phyloP scores from a whole-genome alignment of 2,113 vertebrate species.

The Turnix velox region DNA sequence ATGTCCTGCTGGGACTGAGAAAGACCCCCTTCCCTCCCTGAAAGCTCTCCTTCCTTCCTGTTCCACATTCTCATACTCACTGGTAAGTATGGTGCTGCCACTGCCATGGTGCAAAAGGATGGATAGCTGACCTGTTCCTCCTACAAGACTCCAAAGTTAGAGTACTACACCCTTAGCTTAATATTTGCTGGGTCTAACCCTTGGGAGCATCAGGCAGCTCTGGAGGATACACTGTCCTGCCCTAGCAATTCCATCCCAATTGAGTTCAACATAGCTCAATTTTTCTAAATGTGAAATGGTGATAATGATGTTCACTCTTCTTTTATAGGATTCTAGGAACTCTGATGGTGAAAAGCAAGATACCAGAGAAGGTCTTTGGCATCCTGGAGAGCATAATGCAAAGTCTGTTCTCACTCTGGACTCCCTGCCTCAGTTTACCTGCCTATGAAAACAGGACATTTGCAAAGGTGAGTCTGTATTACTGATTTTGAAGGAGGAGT shows the following conservation, averaged over 20 bases:
- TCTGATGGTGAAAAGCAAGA: not conserved
- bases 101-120: not conserved
- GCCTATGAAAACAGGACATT: not conserved
- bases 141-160: not conserved
- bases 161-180: not conserved
- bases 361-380: not conserved
- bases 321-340: not conserved
- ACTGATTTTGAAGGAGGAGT: not conserved
- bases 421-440: not conserved
- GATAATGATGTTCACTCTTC: not conserved
- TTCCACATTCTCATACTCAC: not conserved
- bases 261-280: fast-evolving
- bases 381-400: not conserved
- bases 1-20: not conserved
- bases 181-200: not conserved
- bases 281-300: not conserved
- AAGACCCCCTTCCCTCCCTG: not conserved
- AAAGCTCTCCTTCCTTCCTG: not conserved
- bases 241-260: not conserved
- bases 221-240: not conserved
- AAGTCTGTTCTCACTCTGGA: fast-evolving
- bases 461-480: not conserved
- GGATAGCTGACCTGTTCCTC: not conserved
- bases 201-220: not conserved
- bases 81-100: fast-evolving